Evolutionary conservation across 2,888 invertebrate genomes (phyloP).

Genomic region (Dioctria linearis): DNA sequence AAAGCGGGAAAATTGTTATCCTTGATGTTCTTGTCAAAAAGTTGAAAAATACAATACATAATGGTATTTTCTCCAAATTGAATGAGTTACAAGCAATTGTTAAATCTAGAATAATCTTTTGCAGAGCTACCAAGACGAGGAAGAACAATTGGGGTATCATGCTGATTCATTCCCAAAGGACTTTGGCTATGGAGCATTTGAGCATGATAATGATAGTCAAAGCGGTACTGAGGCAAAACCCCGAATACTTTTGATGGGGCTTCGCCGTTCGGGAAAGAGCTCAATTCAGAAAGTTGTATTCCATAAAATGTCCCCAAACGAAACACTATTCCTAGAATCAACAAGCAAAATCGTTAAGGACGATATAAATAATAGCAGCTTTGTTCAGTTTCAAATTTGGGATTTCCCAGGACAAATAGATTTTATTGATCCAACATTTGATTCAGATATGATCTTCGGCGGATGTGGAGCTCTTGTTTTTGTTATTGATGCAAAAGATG

Average conservation of each 20-base stretch:
- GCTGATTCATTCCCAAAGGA: conserved; percentile 88
- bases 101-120: conserved; percentile 20
- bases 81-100: neutral
- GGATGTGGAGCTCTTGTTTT: conserved; percentile 98
- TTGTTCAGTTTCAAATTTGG: conserved; percentile 99
- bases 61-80: neutral
- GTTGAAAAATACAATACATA: neutral
- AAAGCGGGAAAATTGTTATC: neutral
- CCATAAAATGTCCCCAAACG: conserved; percentile 99
- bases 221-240: conserved; percentile 79
- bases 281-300: conserved; percentile 99
- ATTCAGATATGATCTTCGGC: conserved; percentile 96
- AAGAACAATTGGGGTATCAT: conserved; percentile 72
- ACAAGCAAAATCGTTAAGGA: conserved; percentile 99
- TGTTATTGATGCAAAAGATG: conserved; percentile 99
- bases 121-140: conserved; percentile 75
- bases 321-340: conserved; percentile 97
- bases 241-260: conserved; percentile 94
- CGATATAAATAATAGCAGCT: conserved; percentile 94
- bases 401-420: conserved; percentile 99
- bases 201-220: conserved; percentile 82
- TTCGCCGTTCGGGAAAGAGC: conserved; percentile 97
- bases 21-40: conserved; percentile 27
- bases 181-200: conserved; percentile 92
- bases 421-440: conserved; percentile 96